phyloP scores from a whole-genome alignment of 2,888 invertebrate species.

The Tipula vernalis region DNA sequence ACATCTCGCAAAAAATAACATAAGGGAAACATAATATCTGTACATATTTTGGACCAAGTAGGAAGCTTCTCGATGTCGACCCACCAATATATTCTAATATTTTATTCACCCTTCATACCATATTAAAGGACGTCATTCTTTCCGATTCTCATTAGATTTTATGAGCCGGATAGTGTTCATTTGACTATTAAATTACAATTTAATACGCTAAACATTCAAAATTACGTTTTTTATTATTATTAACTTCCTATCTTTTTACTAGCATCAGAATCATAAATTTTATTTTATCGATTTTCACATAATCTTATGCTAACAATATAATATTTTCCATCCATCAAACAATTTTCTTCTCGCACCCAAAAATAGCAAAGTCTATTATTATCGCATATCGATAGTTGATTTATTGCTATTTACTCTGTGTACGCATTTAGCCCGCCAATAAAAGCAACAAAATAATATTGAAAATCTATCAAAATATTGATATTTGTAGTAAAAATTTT shows the following conservation, averaged over 20 bases:
- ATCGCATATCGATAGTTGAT: neutral
- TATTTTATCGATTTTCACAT: neutral
- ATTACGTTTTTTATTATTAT: neutral
- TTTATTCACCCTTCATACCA: no score
- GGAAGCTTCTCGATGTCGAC: no score
- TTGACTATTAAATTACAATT: no score
- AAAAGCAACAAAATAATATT: neutral
- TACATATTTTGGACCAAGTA: no score
- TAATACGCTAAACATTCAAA: no score
- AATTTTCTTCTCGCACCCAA: neutral
- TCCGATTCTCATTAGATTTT: no score
- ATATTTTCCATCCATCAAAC: neutral
- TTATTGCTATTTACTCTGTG: neutral
- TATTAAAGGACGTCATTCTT: no score
- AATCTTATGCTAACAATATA: neutral
- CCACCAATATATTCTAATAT: no score
- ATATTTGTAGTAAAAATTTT: neutral
- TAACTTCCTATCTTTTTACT: neutral
- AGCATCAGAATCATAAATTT: neutral
- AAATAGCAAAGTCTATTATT: neutral
- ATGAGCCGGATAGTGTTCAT: no score
- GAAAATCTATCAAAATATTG: neutral
- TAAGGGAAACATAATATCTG: no score
- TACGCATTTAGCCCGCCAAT: neutral
- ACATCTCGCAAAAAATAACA: no score